A percentile compares a stretch with the other conserved stretches of the same genome.
These are phyloP conservation scores for Coremacera marginata DNA, from an alignment of 2,888 invertebrate genomes.

Conservation along the genomic window DNA sequence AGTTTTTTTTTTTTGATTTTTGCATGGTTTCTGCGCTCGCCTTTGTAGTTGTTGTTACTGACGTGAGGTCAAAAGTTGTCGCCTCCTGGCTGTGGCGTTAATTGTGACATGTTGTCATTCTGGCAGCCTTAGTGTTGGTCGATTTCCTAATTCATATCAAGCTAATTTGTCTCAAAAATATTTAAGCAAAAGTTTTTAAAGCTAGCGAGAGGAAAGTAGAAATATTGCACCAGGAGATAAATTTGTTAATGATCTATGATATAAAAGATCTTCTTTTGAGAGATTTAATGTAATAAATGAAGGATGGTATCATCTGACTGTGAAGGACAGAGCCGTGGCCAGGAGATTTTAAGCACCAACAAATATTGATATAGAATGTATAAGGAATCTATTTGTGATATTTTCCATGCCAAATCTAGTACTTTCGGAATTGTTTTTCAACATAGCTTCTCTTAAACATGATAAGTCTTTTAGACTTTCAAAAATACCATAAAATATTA, in stretches of 20 bases:
- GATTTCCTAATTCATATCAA: background rate
- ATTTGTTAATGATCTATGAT: background rate
- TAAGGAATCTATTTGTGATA: too few species aligned
- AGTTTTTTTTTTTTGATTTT: background rate
- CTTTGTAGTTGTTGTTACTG: constrained; percentile 10
- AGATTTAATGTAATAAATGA: background rate
- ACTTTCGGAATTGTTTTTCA: too few species aligned
- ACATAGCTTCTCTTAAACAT: too few species aligned
- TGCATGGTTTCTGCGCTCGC: constrained; percentile 1
- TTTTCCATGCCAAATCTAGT: too few species aligned
- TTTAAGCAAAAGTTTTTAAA: background rate
- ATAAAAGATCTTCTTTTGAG: background rate
- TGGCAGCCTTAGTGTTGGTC: background rate
- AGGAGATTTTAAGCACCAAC: too few species aligned
- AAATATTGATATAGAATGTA: too few species aligned
- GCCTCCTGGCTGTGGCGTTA: constrained; percentile 14
- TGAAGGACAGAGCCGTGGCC: too few species aligned
- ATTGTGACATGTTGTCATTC: constrained; percentile 33
- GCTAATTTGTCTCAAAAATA: background rate
- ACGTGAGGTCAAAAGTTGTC: constrained; percentile 29
- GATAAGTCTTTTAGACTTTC: too few species aligned
- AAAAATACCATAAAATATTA: too few species aligned
- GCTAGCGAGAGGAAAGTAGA: background rate
- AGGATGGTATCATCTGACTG: too few species aligned
- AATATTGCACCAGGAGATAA: background rate